These are phyloP conservation scores for Miichthys miiuy DNA, from an alignment of 2,797 vertebrate species.

Conservation along the genomic window DNA sequence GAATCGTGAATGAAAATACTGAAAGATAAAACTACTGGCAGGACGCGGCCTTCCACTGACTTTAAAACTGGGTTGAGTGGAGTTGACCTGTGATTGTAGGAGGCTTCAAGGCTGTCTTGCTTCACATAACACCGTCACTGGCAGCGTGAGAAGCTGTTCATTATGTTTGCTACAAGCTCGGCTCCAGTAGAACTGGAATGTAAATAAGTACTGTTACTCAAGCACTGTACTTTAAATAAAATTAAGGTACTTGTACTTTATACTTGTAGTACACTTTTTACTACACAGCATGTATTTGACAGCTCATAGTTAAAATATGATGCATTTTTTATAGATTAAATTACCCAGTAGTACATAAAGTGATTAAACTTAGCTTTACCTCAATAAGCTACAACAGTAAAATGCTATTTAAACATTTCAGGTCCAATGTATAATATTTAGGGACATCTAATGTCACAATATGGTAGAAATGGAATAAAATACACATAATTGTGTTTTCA, in stretches of 20 bases:
- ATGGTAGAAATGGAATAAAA: no score
- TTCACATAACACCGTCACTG: constrained; percentile 49
- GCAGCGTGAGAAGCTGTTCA: constrained; percentile 55
- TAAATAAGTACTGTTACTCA: constrained; percentile 18
- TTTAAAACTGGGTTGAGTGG: constrained; percentile 27
- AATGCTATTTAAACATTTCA: not conserved
- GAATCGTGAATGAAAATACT: not conserved
- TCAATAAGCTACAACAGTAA: not conserved
- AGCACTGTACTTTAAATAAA: not conserved
- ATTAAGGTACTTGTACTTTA: not conserved
- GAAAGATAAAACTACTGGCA: not conserved
- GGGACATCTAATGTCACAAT: no score
- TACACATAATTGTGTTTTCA: no score
- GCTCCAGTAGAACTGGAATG: not conserved
- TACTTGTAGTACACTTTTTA: not conserved
- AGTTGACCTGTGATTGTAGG: constrained; percentile 33
- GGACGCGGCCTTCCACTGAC: not conserved
- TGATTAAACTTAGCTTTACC: not conserved
- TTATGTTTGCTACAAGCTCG: constrained; percentile 42
- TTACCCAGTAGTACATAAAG: not conserved
- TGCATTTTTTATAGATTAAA: not conserved
- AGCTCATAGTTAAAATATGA: not conserved
- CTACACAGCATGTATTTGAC: not conserved
- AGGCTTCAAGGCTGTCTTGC: constrained; percentile 40
- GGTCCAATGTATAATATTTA: no score